phyloP scores from a whole-genome alignment of 1,140 invertebrate genomes.

The Lysiphlebus fabarum region DNA sequence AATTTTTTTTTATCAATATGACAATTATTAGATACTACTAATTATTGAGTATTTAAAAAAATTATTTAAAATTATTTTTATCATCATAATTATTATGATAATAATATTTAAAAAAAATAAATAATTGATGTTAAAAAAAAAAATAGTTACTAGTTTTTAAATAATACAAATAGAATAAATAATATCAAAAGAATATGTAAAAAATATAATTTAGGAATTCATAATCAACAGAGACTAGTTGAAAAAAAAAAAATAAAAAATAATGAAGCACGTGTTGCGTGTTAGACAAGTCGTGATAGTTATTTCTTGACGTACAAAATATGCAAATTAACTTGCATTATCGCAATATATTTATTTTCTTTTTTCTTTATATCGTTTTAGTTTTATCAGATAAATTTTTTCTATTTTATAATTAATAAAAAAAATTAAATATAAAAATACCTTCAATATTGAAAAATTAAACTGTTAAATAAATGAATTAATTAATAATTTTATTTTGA shows the following conservation, averaged over 20 bases:
- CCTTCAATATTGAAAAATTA: constrained; percentile 3
- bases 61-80: no score
- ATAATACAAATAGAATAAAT: constrained; percentile 39
- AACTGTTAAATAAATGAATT: background rate
- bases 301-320: constrained; percentile 21
- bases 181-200: constrained; percentile 45
- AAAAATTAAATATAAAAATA: no score
- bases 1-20: no score
- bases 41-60: no score
- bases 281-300: constrained; percentile 20
- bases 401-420: no score
- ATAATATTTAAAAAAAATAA: no score
- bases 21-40: no score
- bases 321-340: constrained; percentile 30
- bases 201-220: constrained; percentile 52
- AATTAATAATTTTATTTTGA: constrained; percentile 7
- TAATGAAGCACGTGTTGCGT: constrained; percentile 46
- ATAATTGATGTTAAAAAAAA: no score
- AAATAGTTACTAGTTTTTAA: no score
- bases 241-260: constrained; percentile 34
- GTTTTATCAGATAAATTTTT: constrained; percentile 20
- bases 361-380: no score
- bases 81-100: no score
- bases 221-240: constrained; percentile 23
- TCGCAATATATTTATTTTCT: constrained; percentile 26